Evolutionary conservation across 1,140 invertebrate species (phyloP), one percentile per base, ranked within the genome.

Genomic region (Aphis gossypii): DNA sequence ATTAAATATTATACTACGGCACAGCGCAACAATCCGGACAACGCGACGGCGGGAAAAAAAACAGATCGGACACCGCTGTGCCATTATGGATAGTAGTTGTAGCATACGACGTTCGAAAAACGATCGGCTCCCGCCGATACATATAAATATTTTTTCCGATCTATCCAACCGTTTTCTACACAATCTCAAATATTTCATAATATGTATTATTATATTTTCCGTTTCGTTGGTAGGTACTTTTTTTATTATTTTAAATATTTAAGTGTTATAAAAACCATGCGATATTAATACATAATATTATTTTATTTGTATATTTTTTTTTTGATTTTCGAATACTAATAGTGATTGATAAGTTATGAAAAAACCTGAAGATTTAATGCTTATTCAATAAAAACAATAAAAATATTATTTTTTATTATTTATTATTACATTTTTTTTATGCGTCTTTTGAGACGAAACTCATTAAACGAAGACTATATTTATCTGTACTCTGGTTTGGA

Each of bases 1-100:
- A 86, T 93, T 93, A 86, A 93, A 93, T 86, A 93, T 93, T 14
- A 83, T 48, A 25, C 35, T 76, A 48, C 44, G 86, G 44, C 7
- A 35, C 87, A n/a, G 8, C n/a, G 48, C 38, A 44, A 25, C 84
- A 30, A 44, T 41, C 89, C 54, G 38, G 38, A 35, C 25, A 9
- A 83, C 38, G 46, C 90, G 91, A 46, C 48, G 25, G 30, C 18
- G 18, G 44, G 30, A 83, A 46, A 83, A 46, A 60, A 90, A 90
- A 41, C 25, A 30, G 54, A 68, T 60, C 41, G 60, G 90, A 48
- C 44, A 82, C 68, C 60, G 25, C 25, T 91, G 56, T 25, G 41
- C 54, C 21, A 23, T 35, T 41, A 87, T 25, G 25, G 44, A 87
- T 76, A 76, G 60, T 76, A 30, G 38, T 56, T 30, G 60, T 30